These are phyloP conservation scores for Sinocyclocheilus maitianheensis DNA, from an alignment of 2,113 vertebrate species.

Conservation along the genomic window DNA sequence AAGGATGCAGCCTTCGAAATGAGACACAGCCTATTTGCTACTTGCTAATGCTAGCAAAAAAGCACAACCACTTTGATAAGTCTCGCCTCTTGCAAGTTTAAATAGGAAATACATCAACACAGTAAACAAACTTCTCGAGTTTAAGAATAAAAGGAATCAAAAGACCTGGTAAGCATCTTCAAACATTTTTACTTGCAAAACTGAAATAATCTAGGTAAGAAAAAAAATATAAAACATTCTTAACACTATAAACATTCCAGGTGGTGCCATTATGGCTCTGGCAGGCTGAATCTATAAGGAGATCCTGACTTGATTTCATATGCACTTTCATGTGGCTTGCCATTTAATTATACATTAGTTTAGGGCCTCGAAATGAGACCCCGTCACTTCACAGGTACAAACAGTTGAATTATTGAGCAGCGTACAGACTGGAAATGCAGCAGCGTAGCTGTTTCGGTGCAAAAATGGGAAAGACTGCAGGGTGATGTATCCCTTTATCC, in stretches of 20 bases:
- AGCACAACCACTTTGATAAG: not conserved
- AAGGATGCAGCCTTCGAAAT: not conserved
- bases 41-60: not conserved
- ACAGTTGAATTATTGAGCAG: conserved; percentile 78
- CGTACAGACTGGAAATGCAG: conserved; percentile 64
- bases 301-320: conserved; percentile 71
- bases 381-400: conserved; percentile 79
- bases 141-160: not conserved
- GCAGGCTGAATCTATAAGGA: conserved; percentile 49
- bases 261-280: conserved; percentile 26
- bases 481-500: conserved; percentile 22
- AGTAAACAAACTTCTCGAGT: not conserved
- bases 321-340: conserved; percentile 80
- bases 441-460: conserved; percentile 59
- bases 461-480: conserved; percentile 40
- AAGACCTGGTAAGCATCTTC: not conserved
- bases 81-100: not conserved
- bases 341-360: conserved; percentile 82
- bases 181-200: not conserved
- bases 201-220: not conserved
- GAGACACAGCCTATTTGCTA: not conserved
- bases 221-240: not conserved
- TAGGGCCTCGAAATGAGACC: conserved; percentile 70
- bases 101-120: not conserved
- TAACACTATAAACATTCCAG: conserved; percentile 1